Base-by-base conservation (phyloP, 2,888 invertebrate species). In the Sialis fuliginosa region DNA sequence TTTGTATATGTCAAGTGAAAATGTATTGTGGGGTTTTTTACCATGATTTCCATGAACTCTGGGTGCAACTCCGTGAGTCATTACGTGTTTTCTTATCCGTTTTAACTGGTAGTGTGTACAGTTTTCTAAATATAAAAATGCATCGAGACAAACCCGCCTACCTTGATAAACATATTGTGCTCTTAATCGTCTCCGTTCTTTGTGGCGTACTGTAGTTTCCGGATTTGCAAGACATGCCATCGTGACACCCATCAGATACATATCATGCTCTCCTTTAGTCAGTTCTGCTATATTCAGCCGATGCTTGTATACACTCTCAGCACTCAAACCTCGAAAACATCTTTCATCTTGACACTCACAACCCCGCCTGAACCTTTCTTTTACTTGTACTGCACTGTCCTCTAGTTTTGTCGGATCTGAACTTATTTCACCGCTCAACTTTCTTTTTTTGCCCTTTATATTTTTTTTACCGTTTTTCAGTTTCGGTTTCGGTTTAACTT, bases 231-330 rank as follows among this genome's bases (percentile, higher is more conserved):
- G 66, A 55, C 82, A 82, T 1, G 83, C 83, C 83, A 82, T 83
- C 3, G 82, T 83, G 33, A 85, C 79, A n/a, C 84, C 84, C 84
- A 84, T 84, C 55, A 84, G 65, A 59, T 85, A 85, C 84, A 85
- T 84, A 61, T 84, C 84, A 62, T 84, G 84, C 62, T 85, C 84
- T 48, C 79, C 81, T 64, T 84, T 83, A 1, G 84, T 84, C 49
- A 84, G 60, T 61, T 85, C 84, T 1, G 84, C 84, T 50, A 84
- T 83, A 56, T 85, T 84, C 35, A 84, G 64, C 53, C 84, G 68
- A 60, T 85, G 84, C 44, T 77, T 75, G 58, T 81, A 84, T 1
- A 84, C 83, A 54, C 75, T 77, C 55, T 83, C 83, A 1, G 83
- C 75, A 59, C 79, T 80, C 32, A 85, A 65, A n/a, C 78, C 79